Evolutionary conservation across 2,797 vertebrate genomes (phyloP), one percentile per base, ranked within the genome.

Genomic region (Chanos chanos): DNA sequence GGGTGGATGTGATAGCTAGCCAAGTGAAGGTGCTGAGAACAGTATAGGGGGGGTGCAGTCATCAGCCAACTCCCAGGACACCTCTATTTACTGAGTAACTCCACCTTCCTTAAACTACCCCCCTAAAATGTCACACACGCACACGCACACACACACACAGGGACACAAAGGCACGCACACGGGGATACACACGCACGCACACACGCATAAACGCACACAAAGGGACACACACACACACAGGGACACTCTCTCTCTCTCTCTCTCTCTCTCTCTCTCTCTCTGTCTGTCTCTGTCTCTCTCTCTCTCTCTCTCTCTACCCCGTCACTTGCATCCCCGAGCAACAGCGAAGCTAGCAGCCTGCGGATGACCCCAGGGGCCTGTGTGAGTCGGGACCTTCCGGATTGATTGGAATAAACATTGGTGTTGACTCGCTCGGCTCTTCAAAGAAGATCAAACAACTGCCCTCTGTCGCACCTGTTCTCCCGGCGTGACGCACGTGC

Each of bases 381-480:
- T 51, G 70, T 55, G 58, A 84, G 79, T 80, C 71, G 74, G 74
- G 78, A 80, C 70, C 69, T 80, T 63, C 80, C 58, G 78, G 67
- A 82, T 73, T 81, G 78, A 83, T 83, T 78, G 63, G 61, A 81
- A 86, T 84, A 85, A 87, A 83, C 80, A 85, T 63, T 53, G 65
- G 67, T 76, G 70, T 81, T 79, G 84, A 86, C 79, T 85, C 62
- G 71, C 77, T 80, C 74, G 75, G 76, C 81, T 84, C 81, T 85
- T 84, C 74, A 86, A 81, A 85, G 77, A 79, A 81, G 77, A 87
- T 87, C 81, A 87, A 87, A 89, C 86, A 85, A 86, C 81, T 87
- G 85, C 81, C 85, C 87, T 88, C 83, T 80, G 77, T 86, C 85
- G 87, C 87, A 90, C 86, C 86, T 89, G 86, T 85, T 86, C 85